phyloP scores from a whole-genome alignment of 2,113 vertebrate species.

The Pan paniscus region DNA sequence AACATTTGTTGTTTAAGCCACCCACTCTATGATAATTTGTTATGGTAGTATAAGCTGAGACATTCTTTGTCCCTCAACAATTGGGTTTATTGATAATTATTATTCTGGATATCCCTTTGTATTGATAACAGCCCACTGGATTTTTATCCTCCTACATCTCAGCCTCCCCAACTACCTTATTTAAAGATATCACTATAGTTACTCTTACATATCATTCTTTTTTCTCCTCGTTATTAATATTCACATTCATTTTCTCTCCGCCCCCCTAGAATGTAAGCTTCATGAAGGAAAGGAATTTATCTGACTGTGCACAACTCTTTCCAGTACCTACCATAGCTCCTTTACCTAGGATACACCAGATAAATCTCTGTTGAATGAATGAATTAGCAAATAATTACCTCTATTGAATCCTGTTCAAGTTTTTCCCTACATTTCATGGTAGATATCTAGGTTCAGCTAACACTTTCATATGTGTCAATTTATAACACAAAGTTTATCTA shows the following conservation, averaged over 20 bases:
- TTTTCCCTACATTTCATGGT: neutral
- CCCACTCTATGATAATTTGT: neutral
- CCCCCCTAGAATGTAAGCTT: neutral
- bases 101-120: neutral
- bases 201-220: neutral
- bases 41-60: neutral
- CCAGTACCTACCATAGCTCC: neutral
- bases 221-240: neutral
- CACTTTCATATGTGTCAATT: neutral
- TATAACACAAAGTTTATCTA: conserved; percentile 6
- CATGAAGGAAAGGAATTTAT: neutral
- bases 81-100: neutral
- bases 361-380: neutral
- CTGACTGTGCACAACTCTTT: neutral
- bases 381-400: neutral
- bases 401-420: neutral
- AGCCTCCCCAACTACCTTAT: neutral
- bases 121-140: neutral
- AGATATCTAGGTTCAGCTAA: neutral
- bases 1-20: neutral
- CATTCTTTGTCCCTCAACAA: neutral
- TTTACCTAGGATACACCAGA: neutral
- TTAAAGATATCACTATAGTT: neutral
- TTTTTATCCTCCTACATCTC: neutral
- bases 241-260: neutral